A percentile compares a stretch with the other conserved stretches of the same genome.
phyloP scores from a whole-genome alignment of 37 sponge, comb jelly and placozoan species.

The Cliona cf. orientalis region DNA sequence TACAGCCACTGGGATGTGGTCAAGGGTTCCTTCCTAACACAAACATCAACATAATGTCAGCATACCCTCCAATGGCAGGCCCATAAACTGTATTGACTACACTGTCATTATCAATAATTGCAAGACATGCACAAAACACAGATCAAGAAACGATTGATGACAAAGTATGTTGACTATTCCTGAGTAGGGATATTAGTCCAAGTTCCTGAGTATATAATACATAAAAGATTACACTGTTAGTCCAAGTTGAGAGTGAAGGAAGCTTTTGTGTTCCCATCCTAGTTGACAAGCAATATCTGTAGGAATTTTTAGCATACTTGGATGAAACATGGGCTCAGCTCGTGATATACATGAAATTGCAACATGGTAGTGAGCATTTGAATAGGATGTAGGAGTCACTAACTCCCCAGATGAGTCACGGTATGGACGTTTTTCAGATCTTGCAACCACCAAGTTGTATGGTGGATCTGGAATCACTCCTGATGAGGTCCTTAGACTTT shows the following conservation, averaged over 20 bases:
- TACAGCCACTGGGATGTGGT: too few relatives aligned
- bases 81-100: too few relatives aligned
- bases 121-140: too few relatives aligned
- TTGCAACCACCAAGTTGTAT: constrained; percentile 7
- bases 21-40: too few relatives aligned
- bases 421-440: constrained; percentile 14
- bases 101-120: too few relatives aligned
- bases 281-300: neutral
- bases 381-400: neutral
- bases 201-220: neutral
- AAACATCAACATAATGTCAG: too few relatives aligned
- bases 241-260: constrained; percentile 1
- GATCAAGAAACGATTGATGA: too few relatives aligned
- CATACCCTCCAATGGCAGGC: too few relatives aligned
- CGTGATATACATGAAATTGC: neutral
- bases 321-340: neutral
- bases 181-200: too few relatives aligned
- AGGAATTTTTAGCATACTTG: neutral
- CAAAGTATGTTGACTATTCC: too few relatives aligned
- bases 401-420: neutral
- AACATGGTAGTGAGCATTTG: constrained; percentile 13
- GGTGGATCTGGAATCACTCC: constrained; percentile 32
- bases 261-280: neutral
- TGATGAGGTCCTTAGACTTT: neutral
- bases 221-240: neutral